Conservation (phyloP, 1,140 invertebrate species). For the Eulimnadia texana region DNA sequence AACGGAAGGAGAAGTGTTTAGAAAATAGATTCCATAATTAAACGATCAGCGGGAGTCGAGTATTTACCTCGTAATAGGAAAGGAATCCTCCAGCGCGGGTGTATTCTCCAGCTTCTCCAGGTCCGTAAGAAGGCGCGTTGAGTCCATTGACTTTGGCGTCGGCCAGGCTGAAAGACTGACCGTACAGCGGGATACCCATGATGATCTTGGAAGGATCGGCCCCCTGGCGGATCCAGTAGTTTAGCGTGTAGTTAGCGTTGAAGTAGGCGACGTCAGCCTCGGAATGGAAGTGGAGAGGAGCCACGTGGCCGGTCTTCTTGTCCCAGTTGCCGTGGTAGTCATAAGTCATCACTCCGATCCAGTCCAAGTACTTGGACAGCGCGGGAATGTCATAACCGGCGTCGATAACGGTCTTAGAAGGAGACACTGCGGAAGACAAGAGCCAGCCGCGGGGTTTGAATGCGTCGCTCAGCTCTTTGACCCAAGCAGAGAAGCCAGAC, state of each 20-base stretch:
- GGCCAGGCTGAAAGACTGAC: constrained; percentile 44
- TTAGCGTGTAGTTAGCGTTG: constrained; percentile 39
- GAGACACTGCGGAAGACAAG: constrained; percentile 41
- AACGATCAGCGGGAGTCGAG: background rate
- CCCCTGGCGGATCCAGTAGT: constrained; percentile 45
- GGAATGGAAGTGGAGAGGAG: constrained; percentile 58
- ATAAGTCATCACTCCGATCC: constrained; percentile 82
- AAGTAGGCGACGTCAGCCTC: constrained; percentile 57
- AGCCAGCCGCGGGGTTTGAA: constrained; percentile 51
- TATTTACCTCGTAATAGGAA: constrained; percentile 65
- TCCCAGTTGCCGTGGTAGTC: constrained; percentile 75
- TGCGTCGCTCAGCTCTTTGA: constrained; percentile 53
- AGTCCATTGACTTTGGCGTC: constrained; percentile 31
- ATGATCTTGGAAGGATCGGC: constrained; percentile 43
- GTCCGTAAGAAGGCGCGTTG: constrained; percentile 41
- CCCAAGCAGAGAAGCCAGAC: constrained; percentile 46
- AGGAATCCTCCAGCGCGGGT: constrained; percentile 70
- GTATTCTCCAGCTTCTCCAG: constrained; percentile 61
- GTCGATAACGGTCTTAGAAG: constrained; percentile 36
- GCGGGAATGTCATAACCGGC: constrained; percentile 57
- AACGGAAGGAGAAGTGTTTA: background rate
- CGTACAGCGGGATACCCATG: constrained; percentile 48
- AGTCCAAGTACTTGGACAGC: constrained; percentile 55
- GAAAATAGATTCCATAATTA: background rate
- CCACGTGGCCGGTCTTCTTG: constrained; percentile 71